Evolutionary conservation across 2,888 invertebrate species (phyloP).

Genomic region (Nephrotoma flavescens): DNA sequence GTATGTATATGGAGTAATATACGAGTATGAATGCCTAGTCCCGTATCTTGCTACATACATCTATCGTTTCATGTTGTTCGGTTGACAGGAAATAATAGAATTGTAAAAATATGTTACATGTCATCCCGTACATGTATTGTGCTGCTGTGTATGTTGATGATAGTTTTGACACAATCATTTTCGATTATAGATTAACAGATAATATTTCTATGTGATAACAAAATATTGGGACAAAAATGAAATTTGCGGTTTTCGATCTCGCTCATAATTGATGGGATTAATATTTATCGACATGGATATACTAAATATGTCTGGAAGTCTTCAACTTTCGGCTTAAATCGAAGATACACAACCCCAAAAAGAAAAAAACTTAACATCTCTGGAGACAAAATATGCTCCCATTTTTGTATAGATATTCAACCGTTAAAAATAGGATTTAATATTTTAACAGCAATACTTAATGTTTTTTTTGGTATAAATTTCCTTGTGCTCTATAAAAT

Average conservation of each 20-base stretch:
- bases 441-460: not conserved
- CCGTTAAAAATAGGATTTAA: not conserved
- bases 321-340: not conserved
- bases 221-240: not conserved
- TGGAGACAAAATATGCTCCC: not conserved
- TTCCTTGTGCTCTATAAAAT: not conserved
- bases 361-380: not conserved
- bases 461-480: not conserved
- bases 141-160: not conserved
- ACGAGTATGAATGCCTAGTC: not conserved
- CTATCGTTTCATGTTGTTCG: not conserved
- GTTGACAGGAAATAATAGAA: not conserved
- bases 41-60: not conserved
- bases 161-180: not conserved
- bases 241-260: not conserved
- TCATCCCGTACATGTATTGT: not conserved
- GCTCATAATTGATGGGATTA: not conserved
- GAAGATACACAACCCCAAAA: not conserved
- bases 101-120: not conserved
- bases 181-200: not conserved
- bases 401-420: not conserved
- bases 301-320: too few relatives aligned
- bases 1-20: not conserved
- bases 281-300: not conserved
- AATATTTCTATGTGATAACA: not conserved